Evolutionary conservation across 1,140 invertebrate species (phyloP).

Genomic region (Spodoptera frugiperda): DNA sequence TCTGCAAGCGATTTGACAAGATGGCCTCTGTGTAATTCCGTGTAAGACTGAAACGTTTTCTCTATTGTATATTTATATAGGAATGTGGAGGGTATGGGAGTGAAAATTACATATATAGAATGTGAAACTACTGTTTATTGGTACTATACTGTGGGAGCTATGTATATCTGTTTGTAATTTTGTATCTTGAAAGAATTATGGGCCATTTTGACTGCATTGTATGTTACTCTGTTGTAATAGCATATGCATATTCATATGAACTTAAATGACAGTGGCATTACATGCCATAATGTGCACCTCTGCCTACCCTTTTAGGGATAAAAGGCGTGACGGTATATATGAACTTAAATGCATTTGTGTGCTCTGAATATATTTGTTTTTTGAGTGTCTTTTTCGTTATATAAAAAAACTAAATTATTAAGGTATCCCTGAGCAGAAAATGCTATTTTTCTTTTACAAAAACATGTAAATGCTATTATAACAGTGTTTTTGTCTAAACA

Average conservation of each 20-base stretch:
- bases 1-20: slow-evolving; percentile 34
- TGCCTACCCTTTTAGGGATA: no score
- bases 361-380: no score
- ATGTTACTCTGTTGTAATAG: background rate
- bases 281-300: no score
- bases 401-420: no score
- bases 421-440: no score
- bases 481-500: background rate
- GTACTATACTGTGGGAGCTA: background rate
- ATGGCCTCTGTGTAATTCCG: slow-evolving; percentile 41
- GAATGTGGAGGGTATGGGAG: slow-evolving; percentile 5
- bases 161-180: background rate
- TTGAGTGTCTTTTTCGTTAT: no score
- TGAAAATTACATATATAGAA: slow-evolving; percentile 8
- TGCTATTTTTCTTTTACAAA: no score
- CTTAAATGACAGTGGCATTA: no score
- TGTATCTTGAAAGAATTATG: background rate
- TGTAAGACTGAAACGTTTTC: slow-evolving; percentile 37
- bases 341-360: no score
- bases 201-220: slow-evolving; percentile 24
- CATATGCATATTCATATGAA: background rate
- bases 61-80: slow-evolving; percentile 27
- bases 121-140: background rate
- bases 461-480: background rate
- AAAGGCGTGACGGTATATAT: no score